phyloP scores from a whole-genome alignment of 1,140 invertebrate genomes.

The Lucilia sericata region DNA sequence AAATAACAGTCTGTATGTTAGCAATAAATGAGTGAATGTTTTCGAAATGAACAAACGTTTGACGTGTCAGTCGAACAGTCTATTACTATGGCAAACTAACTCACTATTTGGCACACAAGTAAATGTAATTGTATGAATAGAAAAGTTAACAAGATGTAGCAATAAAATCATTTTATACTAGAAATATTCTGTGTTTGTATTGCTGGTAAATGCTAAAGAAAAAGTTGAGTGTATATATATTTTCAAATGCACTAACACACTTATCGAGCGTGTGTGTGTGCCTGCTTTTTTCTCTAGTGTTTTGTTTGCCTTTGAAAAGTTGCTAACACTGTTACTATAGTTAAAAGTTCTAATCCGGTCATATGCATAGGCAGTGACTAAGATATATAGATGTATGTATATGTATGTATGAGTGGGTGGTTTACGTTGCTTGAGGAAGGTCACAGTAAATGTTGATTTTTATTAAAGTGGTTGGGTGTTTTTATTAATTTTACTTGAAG shows the following conservation, averaged over 20 bases:
- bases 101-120: neutral
- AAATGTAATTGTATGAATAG: neutral
- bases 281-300: neutral
- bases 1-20: neutral
- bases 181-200: neutral
- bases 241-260: neutral
- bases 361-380: too few species aligned
- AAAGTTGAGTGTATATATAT: too few species aligned
- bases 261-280: neutral
- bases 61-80: neutral
- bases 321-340: neutral
- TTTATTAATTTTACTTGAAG: conserved; percentile 16
- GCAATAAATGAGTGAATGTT: neutral
- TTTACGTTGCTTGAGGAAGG: too few species aligned
- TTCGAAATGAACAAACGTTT: neutral
- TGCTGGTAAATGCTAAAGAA: neutral
- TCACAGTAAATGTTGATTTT: neutral
- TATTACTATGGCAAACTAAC: neutral
- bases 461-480: neutral
- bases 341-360: too few species aligned
- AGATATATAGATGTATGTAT: too few species aligned
- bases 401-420: too few species aligned
- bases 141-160: neutral
- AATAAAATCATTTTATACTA: neutral
- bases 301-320: neutral